Evolutionary conservation across 2,888 invertebrate species (phyloP).

Genomic region (Nomada ruficornis): DNA sequence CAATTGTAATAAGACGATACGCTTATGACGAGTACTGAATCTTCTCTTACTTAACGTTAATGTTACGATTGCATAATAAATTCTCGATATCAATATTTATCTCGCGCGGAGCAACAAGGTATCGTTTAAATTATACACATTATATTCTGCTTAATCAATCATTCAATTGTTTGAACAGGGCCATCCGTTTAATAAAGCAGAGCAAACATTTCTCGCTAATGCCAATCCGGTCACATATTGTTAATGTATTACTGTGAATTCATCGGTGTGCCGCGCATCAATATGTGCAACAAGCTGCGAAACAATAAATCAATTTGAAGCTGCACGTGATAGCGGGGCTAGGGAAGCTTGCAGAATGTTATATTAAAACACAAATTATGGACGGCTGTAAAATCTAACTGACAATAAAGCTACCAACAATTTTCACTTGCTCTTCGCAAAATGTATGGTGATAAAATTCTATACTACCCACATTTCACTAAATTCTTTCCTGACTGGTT

Average conservation of each 20-base stretch:
- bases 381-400: too few relatives aligned
- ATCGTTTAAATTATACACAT: background rate
- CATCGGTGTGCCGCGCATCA: background rate
- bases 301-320: constrained; percentile 4
- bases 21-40: too few relatives aligned
- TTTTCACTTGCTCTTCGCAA: too few relatives aligned
- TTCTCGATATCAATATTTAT: background rate
- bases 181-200: background rate
- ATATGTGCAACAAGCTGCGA: background rate
- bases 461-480: too few relatives aligned
- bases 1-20: too few relatives aligned
- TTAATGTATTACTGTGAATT: background rate
- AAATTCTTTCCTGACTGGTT: too few relatives aligned
- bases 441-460: too few relatives aligned
- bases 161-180: background rate
- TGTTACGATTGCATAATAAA: background rate
- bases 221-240: background rate
- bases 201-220: background rate
- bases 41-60: too few relatives aligned
- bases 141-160: background rate
- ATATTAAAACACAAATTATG: too few relatives aligned
- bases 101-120: background rate
- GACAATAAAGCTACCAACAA: too few relatives aligned
- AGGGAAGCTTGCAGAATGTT: too few relatives aligned
- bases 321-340: background rate